Evolutionary conservation across 2,888 invertebrate genomes (phyloP), one percentile per base, ranked within the genome.

Genomic region (Hydraecia micacea): DNA sequence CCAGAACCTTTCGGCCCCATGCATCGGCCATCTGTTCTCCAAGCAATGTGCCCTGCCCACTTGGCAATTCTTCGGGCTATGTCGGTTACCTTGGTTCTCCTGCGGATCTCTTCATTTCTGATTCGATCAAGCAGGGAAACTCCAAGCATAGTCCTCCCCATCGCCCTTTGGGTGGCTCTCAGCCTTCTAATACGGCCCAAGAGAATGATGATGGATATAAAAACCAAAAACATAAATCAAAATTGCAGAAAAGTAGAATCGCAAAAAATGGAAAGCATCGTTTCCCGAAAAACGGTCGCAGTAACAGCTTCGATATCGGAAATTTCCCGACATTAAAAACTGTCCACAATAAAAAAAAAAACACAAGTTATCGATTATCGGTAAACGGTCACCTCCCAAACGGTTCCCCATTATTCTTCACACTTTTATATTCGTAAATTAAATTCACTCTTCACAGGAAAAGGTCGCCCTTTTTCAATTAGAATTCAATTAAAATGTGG

Each of bases 401-500:
- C 63, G 71, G 62, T 67, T 67, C n/a, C 73, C 58, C 78, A 79
- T 81, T 86, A 84, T 83, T 82, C 68, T 79, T 81, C 78, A 80
- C 79, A 85, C 87, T 80, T 86, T 86, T 86, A 77, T 81, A 75
- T 87, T 85, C 80, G 70, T 78, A 83, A 86, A 86, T 79, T 89
- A 87, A 88, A 84, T 86, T 80, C 83, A 77, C 85, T 75, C 79
- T 77, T 73, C 89, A 75, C 68, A 66, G 18, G 78, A 75, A 70
- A 75, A 80, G 86, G 75, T 80, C 84, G 73, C 76, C 81, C 85
- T 88, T 89, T 91, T 90, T 85, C 90, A 92, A 91, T 90, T 91
- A 88, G 86, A 90, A 91, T 94, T 93, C 92, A 93, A 94, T 94
- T 94, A 93, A 93, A 93, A 91, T 91, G 89, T 89, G 86, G 90